These are phyloP conservation scores for Drosophila lini DNA, from an alignment of 1,140 invertebrate genomes.

Conservation along the genomic window DNA sequence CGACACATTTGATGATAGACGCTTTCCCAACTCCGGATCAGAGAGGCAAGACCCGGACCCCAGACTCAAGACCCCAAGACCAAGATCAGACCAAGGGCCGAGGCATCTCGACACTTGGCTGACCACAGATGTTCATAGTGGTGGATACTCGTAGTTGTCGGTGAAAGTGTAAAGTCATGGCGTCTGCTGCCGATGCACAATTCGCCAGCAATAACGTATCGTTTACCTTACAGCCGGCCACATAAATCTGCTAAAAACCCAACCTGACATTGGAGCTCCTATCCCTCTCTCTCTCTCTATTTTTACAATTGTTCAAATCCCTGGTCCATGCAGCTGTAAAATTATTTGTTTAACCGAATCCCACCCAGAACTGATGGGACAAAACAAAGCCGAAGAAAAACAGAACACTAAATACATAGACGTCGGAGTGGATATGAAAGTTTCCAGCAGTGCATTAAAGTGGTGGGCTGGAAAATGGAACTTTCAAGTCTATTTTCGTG, in stretches of 20 bases:
- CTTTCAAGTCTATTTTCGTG: conserved; percentile 21
- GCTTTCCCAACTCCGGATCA: conserved; percentile 43
- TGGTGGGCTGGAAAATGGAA: conserved; percentile 13
- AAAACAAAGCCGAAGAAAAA: conserved; percentile 8
- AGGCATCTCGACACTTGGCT: conserved; percentile 53
- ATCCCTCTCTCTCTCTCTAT: conserved; percentile 1
- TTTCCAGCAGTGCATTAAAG: conserved; percentile 37
- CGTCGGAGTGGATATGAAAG: conserved; percentile 41
- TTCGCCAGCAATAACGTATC: conserved; percentile 42
- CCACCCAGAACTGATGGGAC: conserved; percentile 34
- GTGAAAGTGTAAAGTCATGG: conserved; percentile 78
- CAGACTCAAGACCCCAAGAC: conserved; percentile 16
- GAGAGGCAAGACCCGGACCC: conserved; percentile 17
- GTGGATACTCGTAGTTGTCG: conserved; percentile 26
- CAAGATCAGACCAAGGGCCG: conserved; percentile 47
- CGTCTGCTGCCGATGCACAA: conserved; percentile 39
- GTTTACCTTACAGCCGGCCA: conserved; percentile 52
- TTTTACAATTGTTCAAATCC: conserved; percentile 15
- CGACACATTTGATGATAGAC: conserved; percentile 54
- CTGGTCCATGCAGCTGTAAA: conserved; percentile 54
- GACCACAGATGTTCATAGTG: conserved; percentile 61
- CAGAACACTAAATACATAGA: conserved; percentile 5
- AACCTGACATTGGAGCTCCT: conserved; percentile 41
- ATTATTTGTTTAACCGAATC: conserved; percentile 62
- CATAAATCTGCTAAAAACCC: conserved; percentile 56